Base-by-base conservation (phyloP, 2,888 invertebrate species). In the Auanema sp. region DNA sequence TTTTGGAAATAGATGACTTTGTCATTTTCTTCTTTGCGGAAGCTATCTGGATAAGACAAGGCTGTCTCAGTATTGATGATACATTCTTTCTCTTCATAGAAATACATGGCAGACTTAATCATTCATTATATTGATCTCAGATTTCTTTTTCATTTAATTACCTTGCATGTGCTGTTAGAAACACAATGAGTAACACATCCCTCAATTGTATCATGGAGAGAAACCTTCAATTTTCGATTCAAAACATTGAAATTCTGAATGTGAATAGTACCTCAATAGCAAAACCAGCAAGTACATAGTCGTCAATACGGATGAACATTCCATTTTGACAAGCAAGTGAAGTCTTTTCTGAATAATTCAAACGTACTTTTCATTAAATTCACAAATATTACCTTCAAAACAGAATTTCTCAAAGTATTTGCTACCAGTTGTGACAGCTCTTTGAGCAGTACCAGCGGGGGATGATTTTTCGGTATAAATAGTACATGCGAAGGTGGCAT, bases 71-170 rank as follows among this genome's bases (percentile, higher is more conserved):
- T 72, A 62, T 83, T 83, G 12, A 83, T 77, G 63, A 83, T 83
- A 67, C 83, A 83, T 60, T 83, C 83, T 11, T 79, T 81, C 58
- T 80, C 83, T 60, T 84, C 80, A 59, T 83, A 79, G 72, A 82
- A 83, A 71, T 76, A 83, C 78, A 83, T 80, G 6, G 80, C 83
- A 0, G 83, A 84, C 79, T 82, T 58, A 63, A 63, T 23, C 11
- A 2, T 8, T n/a, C 52, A 52, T 42, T 43, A 51, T 23, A 53
- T 12, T 66, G 18, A 61, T 64, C 62, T 24, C 24, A 24, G 18
- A 42, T 24, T 24, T n/a, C 23, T 12, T 1, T 43, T 18, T 12
- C 41, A n/a, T 0, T 16, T 11, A 50, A 41, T 23, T 47, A 77
- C 79, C 62, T 79, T 78, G 77, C 83, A 83, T 12, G 68, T 73